These are phyloP conservation scores for Gambelia wislizenii DNA, from an alignment of 2,797 vertebrate genomes.

Conservation along the genomic window DNA sequence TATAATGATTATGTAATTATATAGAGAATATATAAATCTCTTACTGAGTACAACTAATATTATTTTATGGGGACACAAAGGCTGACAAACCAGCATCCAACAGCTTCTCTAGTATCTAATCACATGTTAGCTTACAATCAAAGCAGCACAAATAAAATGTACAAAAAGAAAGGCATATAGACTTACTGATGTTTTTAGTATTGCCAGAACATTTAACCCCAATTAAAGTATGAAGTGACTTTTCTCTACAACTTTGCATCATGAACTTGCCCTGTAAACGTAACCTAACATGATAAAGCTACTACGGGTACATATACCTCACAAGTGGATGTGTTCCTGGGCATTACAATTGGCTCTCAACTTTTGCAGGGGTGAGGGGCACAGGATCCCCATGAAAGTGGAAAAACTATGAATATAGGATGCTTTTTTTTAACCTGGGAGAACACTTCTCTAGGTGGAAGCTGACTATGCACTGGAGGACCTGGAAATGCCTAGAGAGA, in stretches of 20 bases:
- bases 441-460: too few relatives aligned
- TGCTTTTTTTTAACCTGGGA: too few relatives aligned
- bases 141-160: neutral
- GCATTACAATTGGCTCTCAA: too few relatives aligned
- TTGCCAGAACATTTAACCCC: neutral
- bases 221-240: neutral
- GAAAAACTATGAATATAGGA: too few relatives aligned
- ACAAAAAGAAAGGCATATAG: neutral
- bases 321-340: too few relatives aligned
- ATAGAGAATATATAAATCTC: neutral
- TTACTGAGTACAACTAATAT: neutral
- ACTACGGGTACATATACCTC: neutral
- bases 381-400: too few relatives aligned
- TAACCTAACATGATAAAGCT: neutral
- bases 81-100: neutral
- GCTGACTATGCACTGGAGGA: too few relatives aligned
- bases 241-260: neutral
- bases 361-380: too few relatives aligned
- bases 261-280: neutral
- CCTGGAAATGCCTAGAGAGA: too few relatives aligned
- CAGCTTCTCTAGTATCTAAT: neutral
- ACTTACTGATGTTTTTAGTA: neutral
- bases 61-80: neutral
- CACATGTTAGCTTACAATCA: neutral
- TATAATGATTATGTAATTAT: neutral